Evolutionary conservation across 1,140 invertebrate genomes (phyloP), one percentile per base, ranked within the genome.

Genomic region (Diuraphis noxia): DNA sequence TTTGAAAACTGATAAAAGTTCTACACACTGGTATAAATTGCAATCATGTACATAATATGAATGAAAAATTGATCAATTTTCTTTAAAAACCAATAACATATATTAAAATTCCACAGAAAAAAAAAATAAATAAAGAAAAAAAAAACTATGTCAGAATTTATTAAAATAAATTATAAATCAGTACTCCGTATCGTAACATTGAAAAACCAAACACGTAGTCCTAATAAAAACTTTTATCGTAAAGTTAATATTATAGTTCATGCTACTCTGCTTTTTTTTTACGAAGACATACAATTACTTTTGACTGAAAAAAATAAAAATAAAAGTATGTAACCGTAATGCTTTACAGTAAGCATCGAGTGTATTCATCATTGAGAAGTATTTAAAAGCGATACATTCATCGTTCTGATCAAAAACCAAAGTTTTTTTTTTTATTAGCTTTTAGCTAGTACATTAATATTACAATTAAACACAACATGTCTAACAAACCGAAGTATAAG

Each of bases 131-230:
- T 6, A 41, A 43, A 84, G 5, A 84, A 43, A 84, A 41, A 5
- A 43, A 84, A 41, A 84, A 82, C 79, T 84, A 43, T 21, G 40
- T 84, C 17, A 0, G 82, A 84, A 84, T 84, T 84, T 30, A 84
- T 84, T 43, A 84, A 84, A 84, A 43, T n/a, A 43, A 84, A 84
- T n/a, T 43, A 84, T 84, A 84, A 84, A 84, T 84, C 82, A 84
- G 30, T 30, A 30, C 72, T 79, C 34, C n/a, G 21, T 21, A 2
- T 79, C 38, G 17, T 84, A 10, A n/a, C 17, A n/a, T 84, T 84
- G 1, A 13, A 34, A 43, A 43, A 8, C 41, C 7, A 8, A 84
- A 84, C 82, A 84, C 82, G 41, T 84, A 84, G 30, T 46, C 30
- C 10, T n/a, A 43, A 84, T 84, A 84, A 43, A 84, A 84, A 84